Evolutionary conservation across 2,113 vertebrate genomes (phyloP).

Genomic region (Ctenodactylus gundi): DNA sequence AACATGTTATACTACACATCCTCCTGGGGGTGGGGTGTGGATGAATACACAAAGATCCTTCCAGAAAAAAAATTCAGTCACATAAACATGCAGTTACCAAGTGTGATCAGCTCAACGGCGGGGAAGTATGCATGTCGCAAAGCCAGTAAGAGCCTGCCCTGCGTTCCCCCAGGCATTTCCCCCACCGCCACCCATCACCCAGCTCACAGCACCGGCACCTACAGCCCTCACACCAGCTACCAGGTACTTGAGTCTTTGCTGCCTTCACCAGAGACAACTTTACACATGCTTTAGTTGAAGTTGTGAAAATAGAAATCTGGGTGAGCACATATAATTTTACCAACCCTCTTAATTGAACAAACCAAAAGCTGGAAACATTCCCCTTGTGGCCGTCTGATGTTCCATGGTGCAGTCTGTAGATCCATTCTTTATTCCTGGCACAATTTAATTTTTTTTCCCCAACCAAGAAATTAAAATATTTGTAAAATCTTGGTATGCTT

Average conservation of each 20-base stretch:
- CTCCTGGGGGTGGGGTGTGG: neutral
- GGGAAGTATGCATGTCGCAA: neutral
- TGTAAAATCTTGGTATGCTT: neutral
- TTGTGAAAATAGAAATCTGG: neutral
- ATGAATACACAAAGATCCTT: neutral
- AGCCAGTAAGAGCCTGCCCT: neutral
- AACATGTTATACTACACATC: neutral
- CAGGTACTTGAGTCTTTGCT: fast-evolving
- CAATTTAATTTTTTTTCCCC: neutral
- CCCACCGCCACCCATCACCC: fast-evolving
- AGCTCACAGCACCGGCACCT: no score
- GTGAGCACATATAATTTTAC: neutral
- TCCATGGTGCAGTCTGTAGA: neutral
- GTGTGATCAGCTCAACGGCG: neutral
- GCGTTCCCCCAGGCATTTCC: fast-evolving
- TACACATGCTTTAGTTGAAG: neutral
- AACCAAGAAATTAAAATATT: neutral
- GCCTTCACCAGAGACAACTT: neutral
- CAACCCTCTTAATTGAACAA: neutral
- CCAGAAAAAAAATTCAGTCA: conserved; percentile 25
- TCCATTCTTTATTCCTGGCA: neutral
- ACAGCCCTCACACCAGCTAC: neutral
- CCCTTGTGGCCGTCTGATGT: neutral
- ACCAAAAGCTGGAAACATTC: no score
- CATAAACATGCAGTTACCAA: neutral